phyloP scores from a whole-genome alignment of 2,113 vertebrate species.

The Pagrus major region DNA sequence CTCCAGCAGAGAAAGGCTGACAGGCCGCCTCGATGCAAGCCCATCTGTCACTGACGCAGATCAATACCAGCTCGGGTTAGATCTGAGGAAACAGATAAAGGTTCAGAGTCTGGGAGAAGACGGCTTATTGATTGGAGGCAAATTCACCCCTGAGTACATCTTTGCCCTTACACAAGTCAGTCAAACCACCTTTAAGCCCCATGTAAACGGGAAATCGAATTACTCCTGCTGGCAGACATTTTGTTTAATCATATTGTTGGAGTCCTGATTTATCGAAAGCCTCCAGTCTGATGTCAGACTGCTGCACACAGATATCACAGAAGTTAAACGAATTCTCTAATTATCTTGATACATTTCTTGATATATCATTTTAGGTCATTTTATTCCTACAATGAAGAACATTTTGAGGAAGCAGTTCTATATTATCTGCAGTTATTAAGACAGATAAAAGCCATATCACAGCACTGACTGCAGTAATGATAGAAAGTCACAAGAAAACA shows the following conservation, averaged over 20 bases:
- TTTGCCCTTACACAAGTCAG: slow-evolving; percentile 51
- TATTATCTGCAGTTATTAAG: background rate
- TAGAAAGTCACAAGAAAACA: background rate
- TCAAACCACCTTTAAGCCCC: slow-evolving; percentile 46
- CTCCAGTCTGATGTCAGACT: background rate
- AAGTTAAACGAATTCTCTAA: background rate
- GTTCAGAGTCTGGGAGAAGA: slow-evolving; percentile 34
- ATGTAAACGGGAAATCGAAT: slow-evolving; percentile 58
- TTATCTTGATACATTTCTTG: too few species aligned
- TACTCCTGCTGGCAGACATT: slow-evolving; percentile 33
- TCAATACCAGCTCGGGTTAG: slow-evolving; percentile 62
- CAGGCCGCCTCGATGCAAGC: background rate
- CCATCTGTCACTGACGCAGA: slow-evolving; percentile 50
- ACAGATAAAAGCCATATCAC: background rate
- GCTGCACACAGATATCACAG: too few species aligned
- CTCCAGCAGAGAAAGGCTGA: slow-evolving; percentile 13
- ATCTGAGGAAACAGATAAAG: slow-evolving; percentile 69
- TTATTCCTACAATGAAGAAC: too few species aligned
- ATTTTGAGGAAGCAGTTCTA: background rate
- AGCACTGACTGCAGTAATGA: background rate
- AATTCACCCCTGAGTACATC: slow-evolving; percentile 37
- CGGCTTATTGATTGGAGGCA: slow-evolving; percentile 61
- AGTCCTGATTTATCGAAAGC: slow-evolving; percentile 12
- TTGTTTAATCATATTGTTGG: slow-evolving; percentile 50
- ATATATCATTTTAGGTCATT: too few species aligned